A percentile compares a stretch with the other conserved stretches of the same genome.
Evolutionary conservation across 2,888 invertebrate species (phyloP).

Genomic region (Amblyjoppa fuscipennis): DNA sequence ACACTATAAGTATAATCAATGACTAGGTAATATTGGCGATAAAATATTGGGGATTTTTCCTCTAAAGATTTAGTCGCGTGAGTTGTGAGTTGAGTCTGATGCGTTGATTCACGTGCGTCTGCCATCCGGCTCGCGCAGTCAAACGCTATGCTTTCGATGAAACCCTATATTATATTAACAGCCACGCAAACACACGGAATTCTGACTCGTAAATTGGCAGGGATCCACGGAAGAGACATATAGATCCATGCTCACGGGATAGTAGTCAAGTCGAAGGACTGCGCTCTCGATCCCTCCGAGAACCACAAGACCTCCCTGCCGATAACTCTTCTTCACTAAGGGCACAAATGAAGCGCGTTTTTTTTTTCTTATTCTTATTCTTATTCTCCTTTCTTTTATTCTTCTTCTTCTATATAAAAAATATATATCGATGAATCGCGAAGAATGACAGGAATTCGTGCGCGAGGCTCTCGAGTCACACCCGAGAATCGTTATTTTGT

Average conservation of each 20-base stretch:
- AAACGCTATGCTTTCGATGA: slow-evolving; percentile 4
- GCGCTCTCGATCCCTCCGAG: slow-evolving; percentile 21
- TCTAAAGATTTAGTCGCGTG: slow-evolving; percentile 28
- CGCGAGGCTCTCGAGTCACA: neutral
- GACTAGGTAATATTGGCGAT: neutral
- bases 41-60: slow-evolving; percentile 24
- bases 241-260: slow-evolving; percentile 19
- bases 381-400: too few species aligned
- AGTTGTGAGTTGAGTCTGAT: neutral
- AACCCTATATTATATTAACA: neutral
- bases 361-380: too few species aligned
- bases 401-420: neutral
- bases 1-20: neutral
- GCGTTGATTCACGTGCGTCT: slow-evolving; percentile 56
- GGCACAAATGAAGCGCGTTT: neutral
- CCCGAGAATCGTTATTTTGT: neutral
- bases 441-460: neutral
- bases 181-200: slow-evolving; percentile 5
- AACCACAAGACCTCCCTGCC: slow-evolving; percentile 21
- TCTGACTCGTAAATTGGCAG: slow-evolving; percentile 62
- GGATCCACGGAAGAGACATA: slow-evolving; percentile 63
- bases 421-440: neutral
- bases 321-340: neutral
- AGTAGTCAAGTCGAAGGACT: neutral
- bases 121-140: slow-evolving; percentile 29